Conservation (phyloP, 2,113 vertebrate genomes). For the Crotophaga sulcirostris region DNA sequence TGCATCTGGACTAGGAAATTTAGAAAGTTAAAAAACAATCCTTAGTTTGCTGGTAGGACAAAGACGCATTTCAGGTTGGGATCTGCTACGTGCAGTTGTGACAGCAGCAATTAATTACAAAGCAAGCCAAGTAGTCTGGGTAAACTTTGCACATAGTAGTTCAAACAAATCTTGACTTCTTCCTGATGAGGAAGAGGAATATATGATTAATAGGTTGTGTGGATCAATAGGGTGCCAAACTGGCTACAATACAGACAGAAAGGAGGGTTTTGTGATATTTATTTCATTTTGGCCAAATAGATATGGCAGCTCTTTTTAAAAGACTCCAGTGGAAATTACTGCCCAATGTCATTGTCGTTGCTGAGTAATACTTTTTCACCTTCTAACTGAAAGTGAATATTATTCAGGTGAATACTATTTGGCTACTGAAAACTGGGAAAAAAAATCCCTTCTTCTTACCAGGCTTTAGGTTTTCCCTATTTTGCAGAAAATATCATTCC, state of each 20-base stretch:
- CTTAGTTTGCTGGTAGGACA: background rate
- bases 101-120: background rate
- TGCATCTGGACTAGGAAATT: background rate
- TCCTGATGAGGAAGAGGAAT: background rate
- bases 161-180: background rate
- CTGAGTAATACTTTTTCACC: background rate
- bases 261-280: background rate
- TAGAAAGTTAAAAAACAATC: background rate
- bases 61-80: background rate
- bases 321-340: background rate
- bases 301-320: background rate
- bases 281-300: background rate
- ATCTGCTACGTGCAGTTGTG: background rate
- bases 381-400: background rate
- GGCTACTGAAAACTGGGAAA: background rate
- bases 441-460: background rate
- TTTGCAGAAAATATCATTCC: background rate
- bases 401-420: background rate
- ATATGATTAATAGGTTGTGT: background rate
- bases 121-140: background rate
- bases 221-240: background rate
- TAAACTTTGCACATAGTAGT: background rate
- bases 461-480: background rate
- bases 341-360: background rate
- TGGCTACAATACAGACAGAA: background rate